Conservation (phyloP, 2,888 invertebrate genomes). For the Eucera pruinosa region DNA sequence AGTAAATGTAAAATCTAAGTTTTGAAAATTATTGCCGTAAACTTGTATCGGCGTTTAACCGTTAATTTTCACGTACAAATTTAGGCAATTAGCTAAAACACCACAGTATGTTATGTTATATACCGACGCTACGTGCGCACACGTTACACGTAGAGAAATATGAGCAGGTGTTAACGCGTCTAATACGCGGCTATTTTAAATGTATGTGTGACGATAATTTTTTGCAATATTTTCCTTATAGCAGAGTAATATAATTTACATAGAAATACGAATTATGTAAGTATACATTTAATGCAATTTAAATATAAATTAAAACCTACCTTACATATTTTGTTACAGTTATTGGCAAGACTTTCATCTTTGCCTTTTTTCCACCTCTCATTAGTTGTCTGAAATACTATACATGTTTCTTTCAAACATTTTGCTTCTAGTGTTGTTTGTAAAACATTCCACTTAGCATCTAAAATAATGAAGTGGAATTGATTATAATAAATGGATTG, state of each 20-base stretch:
- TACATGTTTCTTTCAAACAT: conserved; percentile 84
- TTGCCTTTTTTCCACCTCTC: conserved; percentile 84
- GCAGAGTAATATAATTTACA: too few relatives aligned
- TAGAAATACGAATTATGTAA: too few relatives aligned
- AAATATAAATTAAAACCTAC: conserved; percentile 63
- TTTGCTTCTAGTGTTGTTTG: conserved; percentile 82
- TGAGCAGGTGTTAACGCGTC: too few relatives aligned
- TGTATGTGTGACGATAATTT: background rate
- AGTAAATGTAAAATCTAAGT: background rate
- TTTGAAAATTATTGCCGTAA: background rate
- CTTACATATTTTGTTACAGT: conserved; percentile 71
- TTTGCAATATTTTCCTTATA: background rate
- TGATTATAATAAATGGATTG: background rate
- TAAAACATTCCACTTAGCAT: conserved; percentile 82
- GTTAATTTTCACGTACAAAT: conserved; percentile 10
- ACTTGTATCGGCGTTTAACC: background rate
- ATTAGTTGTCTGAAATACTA: conserved; percentile 84
- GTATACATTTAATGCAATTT: background rate
- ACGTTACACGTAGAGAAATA: conserved; percentile 18
- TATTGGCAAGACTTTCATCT: conserved; percentile 71
- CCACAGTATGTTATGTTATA: conserved; percentile 6
- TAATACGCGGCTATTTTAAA: conserved; percentile 23
- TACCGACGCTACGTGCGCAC: conserved; percentile 9
- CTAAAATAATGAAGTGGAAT: conserved; percentile 45
- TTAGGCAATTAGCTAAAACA: conserved; percentile 11